Evolutionary conservation across 2,888 invertebrate genomes (phyloP).

Genomic region (Hydriomena furcata): DNA sequence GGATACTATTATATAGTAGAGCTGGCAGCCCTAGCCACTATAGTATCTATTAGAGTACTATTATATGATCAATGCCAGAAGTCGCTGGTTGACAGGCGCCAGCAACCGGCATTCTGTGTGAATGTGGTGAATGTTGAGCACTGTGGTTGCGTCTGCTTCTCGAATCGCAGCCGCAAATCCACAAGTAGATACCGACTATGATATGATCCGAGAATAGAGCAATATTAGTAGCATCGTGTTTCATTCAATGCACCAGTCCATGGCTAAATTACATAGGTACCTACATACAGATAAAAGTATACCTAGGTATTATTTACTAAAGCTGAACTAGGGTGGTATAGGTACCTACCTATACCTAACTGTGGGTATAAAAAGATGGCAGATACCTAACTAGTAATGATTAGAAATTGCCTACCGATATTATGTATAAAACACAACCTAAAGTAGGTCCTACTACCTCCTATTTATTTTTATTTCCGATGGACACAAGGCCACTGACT

Average conservation of each 20-base stretch:
- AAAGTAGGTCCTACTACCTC: too few species aligned
- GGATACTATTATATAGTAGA: too few species aligned
- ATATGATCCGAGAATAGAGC: slow-evolving; percentile 12
- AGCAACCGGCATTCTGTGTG: not conserved
- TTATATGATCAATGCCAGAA: too few species aligned
- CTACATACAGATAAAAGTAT: not conserved
- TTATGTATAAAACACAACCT: not conserved
- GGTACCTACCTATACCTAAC: too few species aligned
- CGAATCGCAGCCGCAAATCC: slow-evolving; percentile 36
- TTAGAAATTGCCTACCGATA: too few species aligned
- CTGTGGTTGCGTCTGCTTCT: slow-evolving; percentile 36
- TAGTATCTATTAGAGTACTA: too few species aligned
- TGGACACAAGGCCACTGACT: slow-evolving; percentile 25
- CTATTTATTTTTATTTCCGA: slow-evolving; percentile 11
- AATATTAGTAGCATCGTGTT: slow-evolving; percentile 17
- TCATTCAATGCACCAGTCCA: slow-evolving; percentile 13
- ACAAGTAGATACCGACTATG: not conserved
- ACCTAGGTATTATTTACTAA: too few species aligned
- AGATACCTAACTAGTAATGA: too few species aligned
- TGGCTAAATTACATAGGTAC: not conserved
- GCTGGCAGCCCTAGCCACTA: too few species aligned
- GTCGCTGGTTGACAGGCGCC: not conserved
- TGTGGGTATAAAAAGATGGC: too few species aligned
- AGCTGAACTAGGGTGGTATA: too few species aligned
- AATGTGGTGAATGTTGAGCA: slow-evolving; percentile 14